These are phyloP conservation scores for Kryptopterus vitreolus DNA, from an alignment of 2,797 vertebrate species.

Conservation along the genomic window DNA sequence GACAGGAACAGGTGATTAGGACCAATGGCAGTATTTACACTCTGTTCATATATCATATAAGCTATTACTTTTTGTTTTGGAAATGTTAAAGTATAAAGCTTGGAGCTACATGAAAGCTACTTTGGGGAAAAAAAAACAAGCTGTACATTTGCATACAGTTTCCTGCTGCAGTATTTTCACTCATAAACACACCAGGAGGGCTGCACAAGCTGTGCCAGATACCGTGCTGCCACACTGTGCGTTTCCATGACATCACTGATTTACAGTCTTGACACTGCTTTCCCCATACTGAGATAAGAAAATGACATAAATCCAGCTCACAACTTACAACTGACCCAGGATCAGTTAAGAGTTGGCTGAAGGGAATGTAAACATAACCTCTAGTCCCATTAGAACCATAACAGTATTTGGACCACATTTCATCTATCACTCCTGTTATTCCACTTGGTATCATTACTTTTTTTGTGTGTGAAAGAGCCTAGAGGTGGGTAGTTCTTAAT, in stretches of 20 bases:
- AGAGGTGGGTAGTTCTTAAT: neutral
- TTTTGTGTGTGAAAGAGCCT: neutral
- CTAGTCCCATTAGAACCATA: neutral
- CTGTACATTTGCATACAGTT: constrained; percentile 20
- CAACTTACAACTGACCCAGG: constrained; percentile 13
- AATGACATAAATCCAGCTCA: neutral
- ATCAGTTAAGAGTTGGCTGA: neutral
- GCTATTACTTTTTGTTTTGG: neutral
- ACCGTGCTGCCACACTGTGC: neutral
- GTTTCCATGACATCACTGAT: constrained; percentile 20
- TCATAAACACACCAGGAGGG: constrained; percentile 32
- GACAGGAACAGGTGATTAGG: neutral
- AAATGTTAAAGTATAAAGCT: neutral
- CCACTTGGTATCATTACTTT: neutral
- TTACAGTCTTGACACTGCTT: neutral
- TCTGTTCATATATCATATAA: neutral
- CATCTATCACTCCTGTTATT: neutral
- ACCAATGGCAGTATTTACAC: neutral
- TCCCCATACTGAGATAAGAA: neutral
- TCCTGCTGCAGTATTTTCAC: neutral
- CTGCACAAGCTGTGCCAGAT: constrained; percentile 12
- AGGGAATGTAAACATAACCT: neutral
- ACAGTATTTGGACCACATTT: constrained; percentile 12
- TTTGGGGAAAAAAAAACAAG: neutral
- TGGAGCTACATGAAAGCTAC: neutral